Percentiles rank a stretch among this genome's conserved stretches.
Conservation (phyloP, 2,888 invertebrate genomes). For the Plagodis pulveraria region DNA sequence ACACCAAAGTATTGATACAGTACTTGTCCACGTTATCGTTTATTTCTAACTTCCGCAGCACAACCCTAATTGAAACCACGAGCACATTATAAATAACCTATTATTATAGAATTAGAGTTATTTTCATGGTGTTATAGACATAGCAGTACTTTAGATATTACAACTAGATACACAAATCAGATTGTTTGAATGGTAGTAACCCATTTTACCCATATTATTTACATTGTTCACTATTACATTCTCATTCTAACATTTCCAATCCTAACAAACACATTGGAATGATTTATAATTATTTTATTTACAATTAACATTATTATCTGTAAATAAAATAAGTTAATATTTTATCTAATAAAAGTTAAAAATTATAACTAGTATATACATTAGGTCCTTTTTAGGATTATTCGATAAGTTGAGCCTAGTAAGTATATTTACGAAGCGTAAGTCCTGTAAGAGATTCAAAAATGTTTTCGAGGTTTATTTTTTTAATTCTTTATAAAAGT, state of each 20-base stretch:
- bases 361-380: slow-evolving; percentile 52
- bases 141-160: slow-evolving; percentile 49
- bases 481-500: slow-evolving; percentile 7
- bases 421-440: slow-evolving; percentile 25
- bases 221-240: slow-evolving; percentile 44
- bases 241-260: slow-evolving; percentile 58
- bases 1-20: not conserved
- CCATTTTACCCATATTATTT: slow-evolving; percentile 52
- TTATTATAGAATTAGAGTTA: slow-evolving; percentile 36
- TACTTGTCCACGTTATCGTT: not conserved
- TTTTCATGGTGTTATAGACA: slow-evolving; percentile 59
- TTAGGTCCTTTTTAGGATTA: slow-evolving; percentile 53
- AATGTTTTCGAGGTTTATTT: slow-evolving; percentile 8
- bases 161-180: slow-evolving; percentile 10
- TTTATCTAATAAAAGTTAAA: slow-evolving; percentile 38
- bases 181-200: slow-evolving; percentile 46
- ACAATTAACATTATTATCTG: slow-evolving; percentile 44
- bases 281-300: slow-evolving; percentile 58
- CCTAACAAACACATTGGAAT: slow-evolving; percentile 68
- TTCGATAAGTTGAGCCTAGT: slow-evolving; percentile 47
- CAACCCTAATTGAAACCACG: slow-evolving; percentile 1
- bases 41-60: not conserved
- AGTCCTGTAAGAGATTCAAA: slow-evolving; percentile 31
- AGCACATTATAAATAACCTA: slow-evolving; percentile 19
- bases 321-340: slow-evolving; percentile 40